Evolutionary conservation across 2,888 invertebrate species (phyloP).

Genomic region (Alentia gelatinosa): DNA sequence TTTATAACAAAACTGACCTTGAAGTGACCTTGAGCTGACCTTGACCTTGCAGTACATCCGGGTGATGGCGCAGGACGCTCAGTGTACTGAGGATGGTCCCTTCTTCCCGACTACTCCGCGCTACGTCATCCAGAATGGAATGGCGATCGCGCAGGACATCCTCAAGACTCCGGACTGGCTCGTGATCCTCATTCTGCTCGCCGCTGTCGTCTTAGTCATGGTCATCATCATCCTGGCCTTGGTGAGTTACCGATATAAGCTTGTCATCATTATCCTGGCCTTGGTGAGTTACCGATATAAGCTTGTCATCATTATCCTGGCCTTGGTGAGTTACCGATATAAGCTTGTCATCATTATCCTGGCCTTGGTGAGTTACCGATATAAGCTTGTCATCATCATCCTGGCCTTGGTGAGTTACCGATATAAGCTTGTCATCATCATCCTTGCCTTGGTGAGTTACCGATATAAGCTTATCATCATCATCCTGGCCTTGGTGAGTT

Average conservation of each 20-base stretch:
- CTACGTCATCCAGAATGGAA: slow-evolving; percentile 74
- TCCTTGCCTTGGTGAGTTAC: not conserved
- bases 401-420: too few relatives aligned
- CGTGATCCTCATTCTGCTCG: slow-evolving; percentile 75
- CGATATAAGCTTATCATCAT: not conserved
- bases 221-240: slow-evolving; percentile 75
- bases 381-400: too few relatives aligned
- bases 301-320: not conserved
- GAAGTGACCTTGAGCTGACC: not conserved
- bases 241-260: slow-evolving; percentile 68
- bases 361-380: too few relatives aligned
- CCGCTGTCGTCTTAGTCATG: slow-evolving; percentile 72
- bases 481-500: not conserved
- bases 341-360: not conserved
- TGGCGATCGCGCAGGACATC: slow-evolving; percentile 74
- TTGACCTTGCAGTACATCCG: slow-evolving; percentile 73
- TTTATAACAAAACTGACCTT: not conserved
- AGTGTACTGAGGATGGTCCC: slow-evolving; percentile 76
- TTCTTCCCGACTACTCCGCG: slow-evolving; percentile 78
- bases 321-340: not conserved
- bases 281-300: not conserved
- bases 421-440: not conserved
- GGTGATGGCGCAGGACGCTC: slow-evolving; percentile 75
- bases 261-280: not conserved
- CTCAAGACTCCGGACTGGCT: slow-evolving; percentile 79